Base-by-base conservation (phyloP, 2,888 invertebrate species). In the Latrodectus elegans region DNA sequence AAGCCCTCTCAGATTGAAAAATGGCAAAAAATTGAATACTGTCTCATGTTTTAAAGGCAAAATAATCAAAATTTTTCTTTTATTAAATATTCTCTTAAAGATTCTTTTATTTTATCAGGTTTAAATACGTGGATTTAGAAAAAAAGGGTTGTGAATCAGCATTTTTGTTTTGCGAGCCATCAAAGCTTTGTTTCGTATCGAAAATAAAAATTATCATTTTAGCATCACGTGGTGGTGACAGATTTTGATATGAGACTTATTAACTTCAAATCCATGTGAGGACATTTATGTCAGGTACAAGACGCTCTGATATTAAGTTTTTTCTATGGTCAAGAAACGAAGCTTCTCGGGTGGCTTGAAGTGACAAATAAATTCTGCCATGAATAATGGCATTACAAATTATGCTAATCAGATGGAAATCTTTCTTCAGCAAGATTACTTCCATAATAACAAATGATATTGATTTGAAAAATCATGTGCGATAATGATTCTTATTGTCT, bases 141-240 rank as follows among this genome's bases (percentile, higher is more conserved):
- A 60, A n/a, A 60, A 60, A 11, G 10, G 12, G 60, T n/a, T 60
- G 10, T 14, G 60, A 60, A 60, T 15, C 60, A 38, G 0, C 38
- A 38, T 38, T 38, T 38, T 60, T 80, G 60, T 82, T 82, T 55
- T 68, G 17, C 14, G 51, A 68, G 55, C 82, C 75, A 75, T 82
- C 82, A 82, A 68, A 68, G 68, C 82, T 67, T 70, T 75, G 82
- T 75, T 75, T 55, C 49, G 53, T 11, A 68, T 75, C 49, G 55
- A 82, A 82, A 82, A 75, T 82, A 82, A 82, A 82, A 82, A 82
- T 82, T 82, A 74, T 74, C 53, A 75, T 60, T 75, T 17, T 4
- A 55, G 82, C 67, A 82, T 75, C 82, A 82, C 74, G 70, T 82
- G 74, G n/a, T 38, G 38, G 12, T 74, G 82, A 75, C 82, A 82